phyloP scores from a whole-genome alignment of 2,888 invertebrate genomes.

The Acholoe squamosa region DNA sequence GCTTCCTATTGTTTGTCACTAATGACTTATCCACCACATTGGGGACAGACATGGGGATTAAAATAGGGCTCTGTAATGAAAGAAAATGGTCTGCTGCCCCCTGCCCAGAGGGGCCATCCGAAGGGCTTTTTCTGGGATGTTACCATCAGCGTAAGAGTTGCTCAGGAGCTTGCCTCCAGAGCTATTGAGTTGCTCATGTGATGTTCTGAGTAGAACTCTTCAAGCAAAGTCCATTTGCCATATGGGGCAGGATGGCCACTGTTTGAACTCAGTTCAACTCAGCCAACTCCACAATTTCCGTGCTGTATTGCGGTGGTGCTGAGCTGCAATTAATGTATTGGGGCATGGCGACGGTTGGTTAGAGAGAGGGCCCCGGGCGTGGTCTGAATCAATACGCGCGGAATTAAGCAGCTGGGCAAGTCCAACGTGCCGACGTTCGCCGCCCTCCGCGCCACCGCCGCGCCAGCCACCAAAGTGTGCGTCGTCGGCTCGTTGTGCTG shows the following conservation, averaged over 20 bases:
- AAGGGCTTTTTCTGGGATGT: too few relatives aligned
- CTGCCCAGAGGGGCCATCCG: background rate
- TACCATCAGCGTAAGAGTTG: too few relatives aligned
- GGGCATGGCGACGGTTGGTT: constrained; percentile 37
- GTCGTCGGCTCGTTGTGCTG: constrained; percentile 8
- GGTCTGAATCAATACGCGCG: constrained; percentile 36
- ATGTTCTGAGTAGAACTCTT: too few relatives aligned
- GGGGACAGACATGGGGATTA: background rate
- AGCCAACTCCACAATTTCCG: background rate
- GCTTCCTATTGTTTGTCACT: constrained; percentile 5
- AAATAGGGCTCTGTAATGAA: background rate
- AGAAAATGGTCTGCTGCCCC: constrained; percentile 11
- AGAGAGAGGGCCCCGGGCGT: constrained; percentile 31
- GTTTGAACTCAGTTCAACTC: background rate
- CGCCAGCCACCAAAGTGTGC: constrained; percentile 34
- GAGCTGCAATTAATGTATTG: constrained; percentile 22
- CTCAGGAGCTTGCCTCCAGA: too few relatives aligned
- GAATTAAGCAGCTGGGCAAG: constrained; percentile 36
- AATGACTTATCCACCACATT: background rate
- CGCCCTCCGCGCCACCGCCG: constrained; percentile 39
- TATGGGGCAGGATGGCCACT: too few relatives aligned
- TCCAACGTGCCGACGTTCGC: background rate
- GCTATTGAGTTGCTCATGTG: too few relatives aligned
- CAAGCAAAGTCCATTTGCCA: too few relatives aligned
- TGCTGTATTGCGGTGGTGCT: background rate